Conservation (phyloP, 35 echinoderm and acorn worm genomes). For the Lytechinus pictus region DNA sequence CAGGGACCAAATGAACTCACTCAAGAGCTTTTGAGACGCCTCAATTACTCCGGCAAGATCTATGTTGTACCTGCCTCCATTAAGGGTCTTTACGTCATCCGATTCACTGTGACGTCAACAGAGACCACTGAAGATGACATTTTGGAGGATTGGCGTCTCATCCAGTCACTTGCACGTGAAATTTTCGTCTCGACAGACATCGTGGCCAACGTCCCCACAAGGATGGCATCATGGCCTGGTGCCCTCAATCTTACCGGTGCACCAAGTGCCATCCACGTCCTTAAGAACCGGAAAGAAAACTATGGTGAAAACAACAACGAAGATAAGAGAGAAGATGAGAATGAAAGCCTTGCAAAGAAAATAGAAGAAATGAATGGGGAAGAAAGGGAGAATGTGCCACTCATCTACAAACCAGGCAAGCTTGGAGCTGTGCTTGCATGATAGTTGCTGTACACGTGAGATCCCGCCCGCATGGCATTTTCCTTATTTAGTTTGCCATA, state of each 20-base stretch:
- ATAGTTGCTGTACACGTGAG: conserved; percentile 32
- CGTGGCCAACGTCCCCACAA: conserved; percentile 51
- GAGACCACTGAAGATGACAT: conserved; percentile 90
- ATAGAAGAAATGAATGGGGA: not conserved
- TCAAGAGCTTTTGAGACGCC: conserved; percentile 74
- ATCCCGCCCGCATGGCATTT: not conserved
- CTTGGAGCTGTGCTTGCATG: conserved; percentile 34
- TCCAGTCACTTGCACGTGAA: conserved; percentile 63
- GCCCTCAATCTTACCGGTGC: conserved; percentile 45
- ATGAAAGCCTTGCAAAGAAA: not conserved
- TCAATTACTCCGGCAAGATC: conserved; percentile 83
- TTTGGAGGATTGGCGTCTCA: conserved; percentile 84
- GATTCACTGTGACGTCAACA: conserved; percentile 91
- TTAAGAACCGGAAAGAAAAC: conserved; percentile 29
- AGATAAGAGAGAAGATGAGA: not conserved
- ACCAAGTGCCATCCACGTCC: conserved; percentile 44
- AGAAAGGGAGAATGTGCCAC: not conserved
- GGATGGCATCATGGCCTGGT: conserved; percentile 84
- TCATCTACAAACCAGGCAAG: conserved; percentile 33
- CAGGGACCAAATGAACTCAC: conserved; percentile 86
- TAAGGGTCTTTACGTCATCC: conserved; percentile 85
- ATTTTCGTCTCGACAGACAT: conserved; percentile 55
- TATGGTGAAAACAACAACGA: conserved; percentile 23
- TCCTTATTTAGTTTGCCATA: not conserved
- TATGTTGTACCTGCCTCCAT: conserved; percentile 94